A percentile compares a stretch with the other conserved stretches of the same genome.
These are phyloP conservation scores for Cariama cristata DNA, from an alignment of 2,113 vertebrate genomes.

Conservation along the genomic window DNA sequence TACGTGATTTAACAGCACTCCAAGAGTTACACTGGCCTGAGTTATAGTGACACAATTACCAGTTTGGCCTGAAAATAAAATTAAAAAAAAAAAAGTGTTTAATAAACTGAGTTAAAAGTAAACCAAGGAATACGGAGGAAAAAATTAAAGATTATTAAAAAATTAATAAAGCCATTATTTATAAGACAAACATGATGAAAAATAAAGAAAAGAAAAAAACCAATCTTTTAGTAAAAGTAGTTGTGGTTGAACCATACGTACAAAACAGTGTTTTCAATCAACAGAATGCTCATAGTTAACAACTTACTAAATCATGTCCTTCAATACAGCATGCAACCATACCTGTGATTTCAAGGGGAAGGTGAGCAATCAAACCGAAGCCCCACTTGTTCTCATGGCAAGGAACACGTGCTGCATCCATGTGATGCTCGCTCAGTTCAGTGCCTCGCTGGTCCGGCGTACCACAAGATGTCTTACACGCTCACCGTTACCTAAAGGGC, in stretches of 20 bases:
- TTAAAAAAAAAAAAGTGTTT: background rate
- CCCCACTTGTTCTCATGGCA: accelerated
- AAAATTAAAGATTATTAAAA: too few species aligned
- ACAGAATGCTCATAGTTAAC: too few species aligned
- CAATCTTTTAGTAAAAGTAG: background rate
- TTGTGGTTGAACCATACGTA: accelerated
- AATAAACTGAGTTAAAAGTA: background rate
- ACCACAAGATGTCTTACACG: accelerated
- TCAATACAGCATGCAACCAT: accelerated
- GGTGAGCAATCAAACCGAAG: too few species aligned
- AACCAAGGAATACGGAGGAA: background rate
- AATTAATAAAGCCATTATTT: background rate
- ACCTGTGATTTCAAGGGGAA: background rate
- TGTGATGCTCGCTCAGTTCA: too few species aligned
- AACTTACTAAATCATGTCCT: accelerated
- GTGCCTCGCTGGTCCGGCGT: accelerated
- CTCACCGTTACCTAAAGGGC: background rate
- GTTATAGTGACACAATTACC: background rate
- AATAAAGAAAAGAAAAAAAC: background rate
- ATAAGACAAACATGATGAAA: background rate
- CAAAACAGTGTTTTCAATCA: background rate
- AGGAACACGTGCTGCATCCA: accelerated
- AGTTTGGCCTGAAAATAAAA: background rate
- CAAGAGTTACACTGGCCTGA: background rate
- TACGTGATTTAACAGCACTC: background rate